phyloP scores from a whole-genome alignment of 2,797 vertebrate genomes.

The Scleropages formosus region DNA sequence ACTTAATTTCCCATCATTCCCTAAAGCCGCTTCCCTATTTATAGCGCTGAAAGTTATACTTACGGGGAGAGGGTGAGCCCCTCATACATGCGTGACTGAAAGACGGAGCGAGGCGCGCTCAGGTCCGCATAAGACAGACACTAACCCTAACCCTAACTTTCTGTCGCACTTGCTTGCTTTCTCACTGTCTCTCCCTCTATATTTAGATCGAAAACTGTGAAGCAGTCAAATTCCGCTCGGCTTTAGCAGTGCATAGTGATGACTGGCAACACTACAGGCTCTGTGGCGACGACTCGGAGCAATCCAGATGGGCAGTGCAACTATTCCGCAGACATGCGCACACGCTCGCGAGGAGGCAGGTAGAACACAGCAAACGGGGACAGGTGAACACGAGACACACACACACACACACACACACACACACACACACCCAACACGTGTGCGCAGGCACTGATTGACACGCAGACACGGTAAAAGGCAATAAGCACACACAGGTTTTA shows the following conservation, averaged over 20 bases:
- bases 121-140: slow-evolving; percentile 59
- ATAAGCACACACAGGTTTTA: no score
- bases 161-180: slow-evolving; percentile 9
- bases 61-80: no score
- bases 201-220: slow-evolving; percentile 71
- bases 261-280: slow-evolving; percentile 53
- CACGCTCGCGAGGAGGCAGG: no score
- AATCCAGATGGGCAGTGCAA: not conserved
- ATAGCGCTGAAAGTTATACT: slow-evolving; percentile 28
- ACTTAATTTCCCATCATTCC: slow-evolving; percentile 54
- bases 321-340: not conserved
- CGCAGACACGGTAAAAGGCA: no score
- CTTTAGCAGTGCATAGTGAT: slow-evolving; percentile 61
- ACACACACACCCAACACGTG: no score
- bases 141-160: slow-evolving; percentile 23
- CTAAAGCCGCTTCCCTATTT: slow-evolving; percentile 65
- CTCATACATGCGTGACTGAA: no score
- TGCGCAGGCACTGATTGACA: no score
- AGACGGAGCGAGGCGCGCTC: slow-evolving; percentile 39
- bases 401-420: no score
- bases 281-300: not conserved
- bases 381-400: not conserved
- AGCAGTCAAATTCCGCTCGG: slow-evolving; percentile 66
- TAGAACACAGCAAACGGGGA: not conserved
- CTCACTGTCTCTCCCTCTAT: slow-evolving; percentile 54